phyloP scores from a whole-genome alignment of 2,888 invertebrate genomes.

The Sarcophaga subvicina region DNA sequence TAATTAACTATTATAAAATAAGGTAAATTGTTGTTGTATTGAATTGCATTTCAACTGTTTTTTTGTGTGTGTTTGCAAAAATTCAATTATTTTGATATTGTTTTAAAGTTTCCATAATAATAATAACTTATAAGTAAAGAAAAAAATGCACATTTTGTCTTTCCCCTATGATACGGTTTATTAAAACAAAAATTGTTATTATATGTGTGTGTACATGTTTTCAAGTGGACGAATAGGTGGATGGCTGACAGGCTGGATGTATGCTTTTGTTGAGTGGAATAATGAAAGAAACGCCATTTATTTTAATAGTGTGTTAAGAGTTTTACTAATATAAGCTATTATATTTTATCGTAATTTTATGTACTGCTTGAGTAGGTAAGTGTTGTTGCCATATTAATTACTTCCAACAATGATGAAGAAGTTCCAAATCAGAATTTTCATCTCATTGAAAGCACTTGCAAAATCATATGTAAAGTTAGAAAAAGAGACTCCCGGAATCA shows the following conservation, averaged over 20 bases:
- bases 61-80: not conserved
- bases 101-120: constrained; percentile 19
- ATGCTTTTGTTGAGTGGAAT: constrained; percentile 52
- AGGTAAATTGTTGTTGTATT: constrained; percentile 45
- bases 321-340: constrained; percentile 6
- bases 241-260: constrained; percentile 36
- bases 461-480: constrained; percentile 10
- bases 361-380: constrained; percentile 37
- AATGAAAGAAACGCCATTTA: constrained; percentile 61
- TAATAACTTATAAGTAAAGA: constrained; percentile 15
- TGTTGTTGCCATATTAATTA: not conserved
- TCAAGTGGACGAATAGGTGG: constrained; percentile 53
- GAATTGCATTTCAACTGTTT: not conserved
- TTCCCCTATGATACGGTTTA: constrained; percentile 12
- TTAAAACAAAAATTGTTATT: constrained; percentile 15
- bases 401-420: not conserved
- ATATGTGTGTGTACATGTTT: constrained; percentile 20
- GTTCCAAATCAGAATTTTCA: not conserved
- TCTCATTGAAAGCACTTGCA: constrained; percentile 3
- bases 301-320: constrained; percentile 42
- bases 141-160: constrained; percentile 46
- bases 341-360: constrained; percentile 11
- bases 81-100: not conserved
- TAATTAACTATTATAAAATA: constrained; percentile 47
- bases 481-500: constrained; percentile 50